Evolutionary conservation across 2,797 vertebrate genomes (phyloP).

Genomic region (Naso thynnoides): DNA sequence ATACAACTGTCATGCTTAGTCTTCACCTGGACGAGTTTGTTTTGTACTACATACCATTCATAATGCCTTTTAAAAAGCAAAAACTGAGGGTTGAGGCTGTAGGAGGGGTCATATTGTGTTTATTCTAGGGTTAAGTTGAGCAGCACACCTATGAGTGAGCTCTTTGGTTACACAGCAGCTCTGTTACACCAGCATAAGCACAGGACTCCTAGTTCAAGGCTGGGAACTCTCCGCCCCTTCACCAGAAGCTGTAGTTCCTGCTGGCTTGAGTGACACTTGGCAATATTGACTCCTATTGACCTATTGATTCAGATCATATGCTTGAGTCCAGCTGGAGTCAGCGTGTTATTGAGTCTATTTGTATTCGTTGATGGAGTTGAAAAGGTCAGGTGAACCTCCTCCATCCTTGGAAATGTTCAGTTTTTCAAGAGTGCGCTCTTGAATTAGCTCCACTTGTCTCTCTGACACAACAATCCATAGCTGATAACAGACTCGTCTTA

Average conservation of each 20-base stretch:
- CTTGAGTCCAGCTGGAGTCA: conserved; percentile 27
- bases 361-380: conserved; percentile 11
- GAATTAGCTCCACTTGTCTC: conserved; percentile 33
- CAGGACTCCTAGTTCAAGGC: conserved; percentile 23
- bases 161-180: conserved; percentile 11
- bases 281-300: conserved; percentile 58
- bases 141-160: not conserved
- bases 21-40: not conserved
- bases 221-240: conserved; percentile 51
- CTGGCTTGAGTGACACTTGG: conserved; percentile 44
- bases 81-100: not conserved
- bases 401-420: not conserved
- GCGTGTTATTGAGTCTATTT: conserved; percentile 25
- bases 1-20: not conserved
- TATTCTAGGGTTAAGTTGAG: not conserved
- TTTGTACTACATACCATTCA: not conserved
- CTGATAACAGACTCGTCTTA: not conserved
- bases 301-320: conserved; percentile 53
- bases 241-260: conserved; percentile 33
- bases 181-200: conserved; percentile 21
- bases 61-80: not conserved
- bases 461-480: conserved; percentile 16
- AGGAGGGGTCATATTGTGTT: not conserved
- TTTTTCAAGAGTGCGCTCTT: not conserved
- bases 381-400: not conserved